These are phyloP conservation scores for Campylomormyrus numenius DNA, from an alignment of 2,113 vertebrate genomes.

Conservation along the genomic window DNA sequence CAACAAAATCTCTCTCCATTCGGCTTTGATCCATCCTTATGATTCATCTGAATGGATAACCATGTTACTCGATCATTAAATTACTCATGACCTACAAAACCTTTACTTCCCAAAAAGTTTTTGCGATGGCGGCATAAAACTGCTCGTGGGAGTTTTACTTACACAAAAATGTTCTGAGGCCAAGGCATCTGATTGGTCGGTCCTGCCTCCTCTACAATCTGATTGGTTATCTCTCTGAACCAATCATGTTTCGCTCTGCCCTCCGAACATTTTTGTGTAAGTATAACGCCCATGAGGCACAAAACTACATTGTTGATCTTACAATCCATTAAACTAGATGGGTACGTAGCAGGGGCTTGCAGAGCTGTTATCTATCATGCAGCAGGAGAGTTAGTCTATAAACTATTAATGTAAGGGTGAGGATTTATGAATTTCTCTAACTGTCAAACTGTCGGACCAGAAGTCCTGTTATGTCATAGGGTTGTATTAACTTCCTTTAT, in stretches of 20 bases:
- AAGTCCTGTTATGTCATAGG: background rate
- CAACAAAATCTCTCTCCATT: background rate
- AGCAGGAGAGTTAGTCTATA: background rate
- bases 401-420: background rate
- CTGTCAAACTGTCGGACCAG: background rate
- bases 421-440: background rate
- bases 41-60: background rate
- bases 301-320: background rate
- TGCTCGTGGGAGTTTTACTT: background rate
- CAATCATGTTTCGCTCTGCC: background rate
- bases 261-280: background rate
- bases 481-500: background rate
- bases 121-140: background rate
- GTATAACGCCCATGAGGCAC: background rate
- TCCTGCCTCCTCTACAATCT: background rate
- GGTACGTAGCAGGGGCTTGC: background rate
- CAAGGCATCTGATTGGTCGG: background rate
- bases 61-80: background rate
- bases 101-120: background rate
- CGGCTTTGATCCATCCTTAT: background rate
- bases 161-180: background rate
- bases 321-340: background rate
- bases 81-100: background rate
- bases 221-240: background rate
- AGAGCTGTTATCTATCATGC: background rate